phyloP scores from a whole-genome alignment of 1,140 invertebrate genomes.

The Oreohelix idahoensis region DNA sequence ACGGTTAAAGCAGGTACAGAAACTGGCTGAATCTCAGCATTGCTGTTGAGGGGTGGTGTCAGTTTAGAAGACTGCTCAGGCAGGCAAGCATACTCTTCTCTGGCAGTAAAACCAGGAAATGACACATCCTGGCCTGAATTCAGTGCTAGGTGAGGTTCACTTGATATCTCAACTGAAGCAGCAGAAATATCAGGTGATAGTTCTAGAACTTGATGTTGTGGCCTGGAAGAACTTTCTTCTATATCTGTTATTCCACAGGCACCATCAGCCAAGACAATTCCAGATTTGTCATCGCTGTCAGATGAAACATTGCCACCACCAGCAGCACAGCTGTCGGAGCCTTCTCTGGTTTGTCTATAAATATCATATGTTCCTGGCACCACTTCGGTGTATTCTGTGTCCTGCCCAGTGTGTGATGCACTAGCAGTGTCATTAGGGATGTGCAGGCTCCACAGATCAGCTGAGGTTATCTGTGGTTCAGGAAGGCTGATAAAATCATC shows the following conservation, averaged over 20 bases:
- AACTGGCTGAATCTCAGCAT: background rate
- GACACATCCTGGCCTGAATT: background rate
- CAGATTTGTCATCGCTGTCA: background rate
- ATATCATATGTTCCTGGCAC: background rate
- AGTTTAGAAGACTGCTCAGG: background rate
- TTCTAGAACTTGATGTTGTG: background rate
- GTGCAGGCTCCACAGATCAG: conserved; percentile 30
- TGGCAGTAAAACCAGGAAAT: background rate
- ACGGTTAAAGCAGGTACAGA: background rate
- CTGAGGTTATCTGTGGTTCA: background rate
- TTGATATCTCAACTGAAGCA: background rate
- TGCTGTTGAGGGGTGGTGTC: no score
- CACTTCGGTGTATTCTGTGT: background rate
- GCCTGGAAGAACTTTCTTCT: background rate
- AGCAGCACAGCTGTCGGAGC: background rate
- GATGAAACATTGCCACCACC: background rate
- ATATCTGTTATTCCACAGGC: conserved; percentile 9
- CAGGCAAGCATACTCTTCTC: background rate
- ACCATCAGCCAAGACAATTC: background rate
- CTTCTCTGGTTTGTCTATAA: background rate
- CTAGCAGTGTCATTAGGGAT: conserved; percentile 12
- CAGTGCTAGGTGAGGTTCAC: background rate
- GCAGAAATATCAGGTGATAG: background rate
- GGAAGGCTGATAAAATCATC: background rate
- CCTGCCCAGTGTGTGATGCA: background rate